Evolutionary conservation across 2,888 invertebrate genomes (phyloP), one percentile per base, ranked within the genome.

Genomic region (Protonemura montana): DNA sequence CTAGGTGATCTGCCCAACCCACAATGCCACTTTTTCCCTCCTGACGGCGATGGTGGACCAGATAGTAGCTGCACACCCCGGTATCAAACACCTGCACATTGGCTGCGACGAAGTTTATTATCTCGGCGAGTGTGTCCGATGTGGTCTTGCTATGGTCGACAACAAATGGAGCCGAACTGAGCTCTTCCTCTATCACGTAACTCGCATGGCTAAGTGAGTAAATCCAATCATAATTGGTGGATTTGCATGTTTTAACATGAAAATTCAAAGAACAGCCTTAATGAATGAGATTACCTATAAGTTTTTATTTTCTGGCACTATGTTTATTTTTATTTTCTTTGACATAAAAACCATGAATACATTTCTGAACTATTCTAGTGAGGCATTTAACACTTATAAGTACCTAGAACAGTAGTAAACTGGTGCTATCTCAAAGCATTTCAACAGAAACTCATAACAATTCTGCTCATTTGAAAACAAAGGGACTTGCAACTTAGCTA

Each of bases 81-180:
- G 91, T 21, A 89, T 90, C 0, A 90, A 92, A 85, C 92, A 92
- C 89, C 90, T 97, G 85, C 97, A 97, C 89, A 94, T 97, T 87
- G 97, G 97, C 0, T 95, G 95, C 83, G 97, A 97, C 90, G 97
- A 97, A 92, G 97, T 97, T 0, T 95, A 93, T 89, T 94, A 95
- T 87, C 91, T 95, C 35, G 95, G 95, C n/a, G 91, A 92, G 88
- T 96, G 96, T 89, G 89, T 91, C 0, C 90, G 91, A 80, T 96
- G 96, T 86, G 87, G 87, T 5, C 25, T 85, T 90, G 88, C 86
- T 59, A 88, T 90, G 89, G 88, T 86, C 27, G 87, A 88, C 86
- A 88, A 90, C 78, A 88, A 89, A 77, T 92, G 93, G 91, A 90
- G 90, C 35, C 93, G 93, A 91, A 94, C 91, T 86, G 91, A 93